phyloP scores from a whole-genome alignment of 2,888 invertebrate genomes.

The Acanthopleura granulata region DNA sequence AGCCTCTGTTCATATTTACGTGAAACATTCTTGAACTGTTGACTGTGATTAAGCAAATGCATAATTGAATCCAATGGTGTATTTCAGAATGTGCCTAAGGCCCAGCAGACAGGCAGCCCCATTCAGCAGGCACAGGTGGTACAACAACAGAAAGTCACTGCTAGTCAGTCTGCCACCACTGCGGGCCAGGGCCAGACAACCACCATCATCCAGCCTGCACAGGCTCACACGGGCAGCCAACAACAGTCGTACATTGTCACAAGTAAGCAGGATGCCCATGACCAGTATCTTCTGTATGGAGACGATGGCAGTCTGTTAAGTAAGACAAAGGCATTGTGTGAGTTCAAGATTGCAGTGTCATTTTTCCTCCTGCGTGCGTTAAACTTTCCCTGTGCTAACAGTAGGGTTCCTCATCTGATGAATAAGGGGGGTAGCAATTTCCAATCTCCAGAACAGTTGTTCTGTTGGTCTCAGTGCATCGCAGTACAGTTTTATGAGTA shows the following conservation, averaged over 20 bases:
- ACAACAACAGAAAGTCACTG: constrained; percentile 11
- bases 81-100: constrained; percentile 4
- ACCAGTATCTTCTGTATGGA: constrained; percentile 2
- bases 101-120: constrained; percentile 16
- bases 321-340: background rate
- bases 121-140: constrained; percentile 14
- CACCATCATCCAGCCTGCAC: constrained; percentile 66
- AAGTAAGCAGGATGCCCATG: constrained; percentile 15
- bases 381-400: background rate
- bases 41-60: no score
- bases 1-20: no score
- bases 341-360: constrained; percentile 8
- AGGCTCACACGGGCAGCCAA: constrained; percentile 63
- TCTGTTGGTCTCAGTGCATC: no score
- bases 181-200: constrained; percentile 41
- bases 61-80: no score
- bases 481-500: no score
- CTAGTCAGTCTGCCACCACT: constrained; percentile 35
- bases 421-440: no score
- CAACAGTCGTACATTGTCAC: constrained; percentile 37
- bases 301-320: constrained; percentile 15
- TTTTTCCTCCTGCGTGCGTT: constrained; percentile 11
- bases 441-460: no score
- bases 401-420: no score
- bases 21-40: no score